These are phyloP conservation scores for Forficula auricularia DNA, from an alignment of 1,140 invertebrate species.

Conservation along the genomic window DNA sequence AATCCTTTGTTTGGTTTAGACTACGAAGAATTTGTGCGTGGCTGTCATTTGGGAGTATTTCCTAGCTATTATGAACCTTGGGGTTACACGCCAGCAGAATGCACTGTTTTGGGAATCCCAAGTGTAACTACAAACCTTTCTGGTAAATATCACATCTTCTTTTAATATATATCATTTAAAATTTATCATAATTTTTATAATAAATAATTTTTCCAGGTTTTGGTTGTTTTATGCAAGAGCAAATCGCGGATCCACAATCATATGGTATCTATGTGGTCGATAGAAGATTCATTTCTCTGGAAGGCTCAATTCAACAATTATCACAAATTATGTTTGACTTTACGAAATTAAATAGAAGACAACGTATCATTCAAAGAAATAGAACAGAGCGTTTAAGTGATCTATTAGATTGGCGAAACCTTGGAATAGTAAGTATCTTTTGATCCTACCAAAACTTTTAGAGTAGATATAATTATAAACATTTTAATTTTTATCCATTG, in stretches of 20 bases:
- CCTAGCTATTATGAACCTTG: conserved; percentile 99
- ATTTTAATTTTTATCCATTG: too few species aligned
- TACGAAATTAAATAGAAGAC: conserved; percentile 71
- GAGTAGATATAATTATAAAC: too few species aligned
- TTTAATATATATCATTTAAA: not conserved
- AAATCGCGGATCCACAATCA: conserved; percentile 91
- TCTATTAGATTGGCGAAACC: conserved; percentile 93
- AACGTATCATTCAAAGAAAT: conserved; percentile 96
- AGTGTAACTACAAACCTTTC: conserved; percentile 95
- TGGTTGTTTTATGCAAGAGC: conserved; percentile 98
- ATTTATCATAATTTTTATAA: not conserved
- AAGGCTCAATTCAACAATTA: conserved; percentile 84
- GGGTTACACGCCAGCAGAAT: conserved; percentile 99
- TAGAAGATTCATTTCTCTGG: conserved; percentile 66
- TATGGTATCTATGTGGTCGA: conserved; percentile 99
- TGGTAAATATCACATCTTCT: conserved; percentile 27
- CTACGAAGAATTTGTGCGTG: conserved; percentile 98
- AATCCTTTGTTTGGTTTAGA: conserved; percentile 96
- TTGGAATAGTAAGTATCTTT: conserved; percentile 63
- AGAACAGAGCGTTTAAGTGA: conserved; percentile 93
- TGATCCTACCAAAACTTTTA: too few species aligned
- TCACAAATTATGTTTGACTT: conserved; percentile 93
- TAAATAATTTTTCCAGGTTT: conserved; percentile 61
- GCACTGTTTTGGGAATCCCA: conserved; percentile 98
- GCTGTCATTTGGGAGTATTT: conserved; percentile 97